phyloP scores from a whole-genome alignment of 35 echinoderm and acorn worm species.

The Stichopus chloronotus region DNA sequence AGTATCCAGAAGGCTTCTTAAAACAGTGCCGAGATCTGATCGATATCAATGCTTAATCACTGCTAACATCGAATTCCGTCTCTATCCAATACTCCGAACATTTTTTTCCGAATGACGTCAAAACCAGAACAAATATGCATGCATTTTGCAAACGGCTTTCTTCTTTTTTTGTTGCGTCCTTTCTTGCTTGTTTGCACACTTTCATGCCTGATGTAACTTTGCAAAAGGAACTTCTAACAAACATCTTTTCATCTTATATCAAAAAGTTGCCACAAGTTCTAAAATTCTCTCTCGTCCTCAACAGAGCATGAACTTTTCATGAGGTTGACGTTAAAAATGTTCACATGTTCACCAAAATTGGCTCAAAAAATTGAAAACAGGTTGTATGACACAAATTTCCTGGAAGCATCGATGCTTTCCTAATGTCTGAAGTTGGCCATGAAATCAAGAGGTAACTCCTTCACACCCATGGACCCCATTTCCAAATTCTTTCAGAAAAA shows the following conservation, averaged over 20 bases:
- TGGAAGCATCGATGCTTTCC: constrained; percentile 25
- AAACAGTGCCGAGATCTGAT: neutral
- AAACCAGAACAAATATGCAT: constrained; percentile 8
- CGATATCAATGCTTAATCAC: neutral
- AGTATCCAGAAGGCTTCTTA: neutral
- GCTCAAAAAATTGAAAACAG: constrained; percentile 25
- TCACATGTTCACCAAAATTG: neutral
- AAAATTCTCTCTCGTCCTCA: neutral
- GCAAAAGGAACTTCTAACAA: neutral
- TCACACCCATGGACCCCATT: neutral
- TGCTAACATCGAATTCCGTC: neutral
- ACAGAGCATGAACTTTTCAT: constrained; percentile 15
- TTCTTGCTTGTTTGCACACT: neutral
- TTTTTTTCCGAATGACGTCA: neutral
- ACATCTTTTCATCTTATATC: neutral
- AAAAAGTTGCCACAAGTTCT: neutral
- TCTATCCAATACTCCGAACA: neutral
- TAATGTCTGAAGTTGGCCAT: neutral
- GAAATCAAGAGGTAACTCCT: neutral
- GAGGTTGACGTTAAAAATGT: constrained; percentile 14
- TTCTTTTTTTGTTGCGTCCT: neutral
- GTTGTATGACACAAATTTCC: constrained; percentile 33
- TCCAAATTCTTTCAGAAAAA: neutral
- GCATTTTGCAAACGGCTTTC: neutral
- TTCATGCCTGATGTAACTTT: neutral